Evolutionary conservation across 2,113 vertebrate species (phyloP).

Genomic region (Oreochromis tanganicae): DNA sequence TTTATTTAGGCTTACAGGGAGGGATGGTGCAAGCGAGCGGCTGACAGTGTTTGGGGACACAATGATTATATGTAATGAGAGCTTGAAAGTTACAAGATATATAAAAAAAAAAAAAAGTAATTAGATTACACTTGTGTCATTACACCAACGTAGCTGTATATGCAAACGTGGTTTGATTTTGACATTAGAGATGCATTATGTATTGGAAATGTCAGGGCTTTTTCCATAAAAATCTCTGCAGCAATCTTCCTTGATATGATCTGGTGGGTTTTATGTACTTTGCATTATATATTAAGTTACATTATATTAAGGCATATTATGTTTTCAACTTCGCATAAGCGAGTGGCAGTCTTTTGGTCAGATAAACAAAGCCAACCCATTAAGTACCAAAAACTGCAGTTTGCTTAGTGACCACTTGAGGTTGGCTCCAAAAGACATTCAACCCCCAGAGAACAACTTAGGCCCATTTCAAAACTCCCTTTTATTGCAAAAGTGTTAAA

Average conservation of each 20-base stretch:
- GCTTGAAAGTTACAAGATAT: conserved; percentile 26
- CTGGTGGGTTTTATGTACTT: background rate
- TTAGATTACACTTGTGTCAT: background rate
- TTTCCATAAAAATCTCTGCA: background rate
- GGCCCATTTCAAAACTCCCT: background rate
- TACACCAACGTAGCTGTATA: background rate
- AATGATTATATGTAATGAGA: conserved; percentile 53
- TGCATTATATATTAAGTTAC: background rate
- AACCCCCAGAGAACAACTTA: background rate
- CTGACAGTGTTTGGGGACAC: background rate
- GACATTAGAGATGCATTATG: background rate
- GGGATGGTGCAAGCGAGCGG: background rate
- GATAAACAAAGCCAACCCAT: background rate
- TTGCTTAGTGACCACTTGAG: background rate
- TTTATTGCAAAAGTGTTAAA: background rate
- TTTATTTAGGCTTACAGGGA: conserved; percentile 25
- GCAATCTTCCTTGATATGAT: background rate
- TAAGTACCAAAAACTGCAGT: background rate
- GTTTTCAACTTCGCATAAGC: background rate
- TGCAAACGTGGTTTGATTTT: conserved; percentile 8
- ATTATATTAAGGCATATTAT: background rate
- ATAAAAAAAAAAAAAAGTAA: background rate
- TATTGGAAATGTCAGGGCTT: background rate
- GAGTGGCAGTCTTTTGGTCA: background rate
- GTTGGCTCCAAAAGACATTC: background rate